Evolutionary conservation across 2,113 vertebrate genomes (phyloP).

Genomic region (Dipodomys ordii): DNA sequence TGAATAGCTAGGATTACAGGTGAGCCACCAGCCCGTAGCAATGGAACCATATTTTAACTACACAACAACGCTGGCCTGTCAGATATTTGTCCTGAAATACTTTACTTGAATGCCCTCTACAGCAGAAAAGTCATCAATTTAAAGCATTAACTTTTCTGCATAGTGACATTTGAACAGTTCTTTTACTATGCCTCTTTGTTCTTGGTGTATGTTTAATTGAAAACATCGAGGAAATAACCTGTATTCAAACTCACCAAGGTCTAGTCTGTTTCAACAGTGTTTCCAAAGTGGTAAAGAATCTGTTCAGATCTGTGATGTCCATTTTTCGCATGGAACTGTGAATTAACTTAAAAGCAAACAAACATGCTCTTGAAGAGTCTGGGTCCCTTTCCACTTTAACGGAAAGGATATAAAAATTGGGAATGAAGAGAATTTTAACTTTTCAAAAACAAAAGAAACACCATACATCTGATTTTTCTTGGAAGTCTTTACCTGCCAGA

Average conservation of each 20-base stretch:
- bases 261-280: constrained; percentile 38
- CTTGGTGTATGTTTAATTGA: constrained; percentile 55
- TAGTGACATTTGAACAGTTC: background rate
- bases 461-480: background rate
- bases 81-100: constrained; percentile 48
- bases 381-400: background rate
- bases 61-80: constrained; percentile 36
- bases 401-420: background rate
- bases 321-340: constrained; percentile 42
- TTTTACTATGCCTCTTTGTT: background rate
- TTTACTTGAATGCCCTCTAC: constrained; percentile 41
- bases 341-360: constrained; percentile 56
- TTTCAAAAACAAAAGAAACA: constrained; percentile 21
- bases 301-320: constrained; percentile 23
- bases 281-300: constrained; percentile 44
- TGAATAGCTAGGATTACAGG: no score
- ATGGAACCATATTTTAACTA: background rate
- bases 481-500: constrained; percentile 87
- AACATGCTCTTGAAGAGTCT: constrained; percentile 46
- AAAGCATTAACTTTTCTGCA: constrained; percentile 42
- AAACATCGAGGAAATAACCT: constrained; percentile 20
- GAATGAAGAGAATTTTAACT: constrained; percentile 20
- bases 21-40: no score
- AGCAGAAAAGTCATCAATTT: constrained; percentile 43
- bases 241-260: background rate